phyloP scores from a whole-genome alignment of 2,797 vertebrate species.

The Melanotaenia pygmaea region DNA sequence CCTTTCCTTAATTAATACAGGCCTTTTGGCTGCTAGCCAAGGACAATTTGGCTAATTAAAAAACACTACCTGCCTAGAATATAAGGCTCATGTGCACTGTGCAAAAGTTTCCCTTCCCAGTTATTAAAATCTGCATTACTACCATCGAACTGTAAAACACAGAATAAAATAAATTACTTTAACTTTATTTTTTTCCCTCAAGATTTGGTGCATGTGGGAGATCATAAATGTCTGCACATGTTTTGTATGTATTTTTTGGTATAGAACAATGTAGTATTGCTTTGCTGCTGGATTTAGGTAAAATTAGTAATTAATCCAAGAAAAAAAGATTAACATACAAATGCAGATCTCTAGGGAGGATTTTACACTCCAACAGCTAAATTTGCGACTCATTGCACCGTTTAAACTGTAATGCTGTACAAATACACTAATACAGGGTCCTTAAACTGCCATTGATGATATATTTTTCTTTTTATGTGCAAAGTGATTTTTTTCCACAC shows the following conservation, averaged over 20 bases:
- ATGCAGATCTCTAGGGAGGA: neutral
- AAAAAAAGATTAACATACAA: neutral
- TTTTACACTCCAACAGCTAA: neutral
- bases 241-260: neutral
- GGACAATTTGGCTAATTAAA: conserved; percentile 57
- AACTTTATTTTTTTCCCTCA: neutral
- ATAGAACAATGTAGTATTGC: neutral
- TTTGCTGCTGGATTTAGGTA: neutral
- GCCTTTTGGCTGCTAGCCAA: conserved; percentile 68
- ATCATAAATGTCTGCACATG: conserved; percentile 16
- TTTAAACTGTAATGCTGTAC: neutral
- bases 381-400: neutral
- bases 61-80: conserved; percentile 38
- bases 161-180: neutral
- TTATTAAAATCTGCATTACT: conserved; percentile 38
- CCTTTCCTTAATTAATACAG: conserved; percentile 54
- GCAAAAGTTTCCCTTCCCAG: conserved; percentile 48
- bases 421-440: no score
- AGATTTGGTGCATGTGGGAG: neutral
- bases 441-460: no score
- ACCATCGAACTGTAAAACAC: conserved; percentile 35
- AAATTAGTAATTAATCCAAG: neutral
- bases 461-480: no score
- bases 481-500: no score
- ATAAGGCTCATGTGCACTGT: conserved; percentile 38